Evolutionary conservation across 1,140 invertebrate species (phyloP), one percentile per base, ranked within the genome.

Genomic region (Neocloeon triangulifer): DNA sequence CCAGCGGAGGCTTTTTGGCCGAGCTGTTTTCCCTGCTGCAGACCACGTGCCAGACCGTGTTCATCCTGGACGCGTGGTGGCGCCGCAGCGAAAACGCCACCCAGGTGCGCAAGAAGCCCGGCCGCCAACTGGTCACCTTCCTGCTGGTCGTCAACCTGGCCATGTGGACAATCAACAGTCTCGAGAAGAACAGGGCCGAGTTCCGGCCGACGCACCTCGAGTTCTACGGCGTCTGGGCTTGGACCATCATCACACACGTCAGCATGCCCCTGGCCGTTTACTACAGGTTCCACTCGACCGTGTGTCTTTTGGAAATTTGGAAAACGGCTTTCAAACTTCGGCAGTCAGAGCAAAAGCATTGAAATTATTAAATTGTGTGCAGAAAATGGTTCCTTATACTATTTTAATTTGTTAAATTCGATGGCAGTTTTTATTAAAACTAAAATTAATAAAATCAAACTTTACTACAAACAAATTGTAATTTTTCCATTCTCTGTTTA

Each of bases 231-330:
- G 59, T 61, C 33, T 74, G 59, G 67, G 68, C 58, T 0, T 78
- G 74, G 74, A 73, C 68, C 19, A 64, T 78, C 16, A 73, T 77
- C 23, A 70, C 64, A 1, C 66, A 73, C 40, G 58, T 73, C 2
- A 69, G 66, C 7, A 68, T 72, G 39, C 74, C 74, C 2, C 54
- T 77, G 2, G 57, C 69, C 10, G 73, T 77, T 19, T 77, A 73
- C 49, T 77, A 73, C 49, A 57, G 74, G 31, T 76, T 76, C 51
- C 57, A 69, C 43, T 63, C 62, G 0, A 61, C 65, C 10, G 65
- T 69, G 28, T 69, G 66, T 41, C 49, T 72, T 3, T 67, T 64
- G 38, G 67, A 72, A 44, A 66, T 69, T 21, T 70, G 66, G 66
- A 65, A 64, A 43, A 50, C 61, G 30, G 56, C 62, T 16, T 69